Evolutionary conservation across 1,140 invertebrate species (phyloP).

Genomic region (Brachionus koreanus): DNA sequence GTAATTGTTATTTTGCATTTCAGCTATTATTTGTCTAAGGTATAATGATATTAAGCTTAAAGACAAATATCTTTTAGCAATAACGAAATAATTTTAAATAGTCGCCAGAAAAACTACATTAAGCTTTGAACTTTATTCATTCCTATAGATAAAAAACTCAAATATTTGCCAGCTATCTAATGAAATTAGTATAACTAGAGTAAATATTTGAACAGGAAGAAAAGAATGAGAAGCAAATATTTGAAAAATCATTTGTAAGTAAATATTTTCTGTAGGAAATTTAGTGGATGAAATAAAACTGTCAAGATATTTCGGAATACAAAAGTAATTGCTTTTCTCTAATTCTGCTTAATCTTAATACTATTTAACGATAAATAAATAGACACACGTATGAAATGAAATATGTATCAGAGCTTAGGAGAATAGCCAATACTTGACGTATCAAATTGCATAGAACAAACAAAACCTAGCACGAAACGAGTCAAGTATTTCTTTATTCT

Average conservation of each 20-base stretch:
- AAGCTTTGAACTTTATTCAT: neutral
- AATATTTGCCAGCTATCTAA: conserved; percentile 21
- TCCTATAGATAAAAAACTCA: neutral
- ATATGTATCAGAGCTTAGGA: neutral
- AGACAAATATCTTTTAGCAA: neutral
- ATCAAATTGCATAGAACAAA: conserved; percentile 9
- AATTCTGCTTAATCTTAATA: neutral
- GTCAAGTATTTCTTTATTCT: conserved; percentile 1
- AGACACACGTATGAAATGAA: conserved; percentile 15
- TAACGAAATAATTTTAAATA: neutral
- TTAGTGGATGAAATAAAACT: neutral
- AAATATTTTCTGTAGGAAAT: conserved; percentile 11
- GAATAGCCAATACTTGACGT: neutral
- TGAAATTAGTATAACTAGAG: conserved; percentile 22
- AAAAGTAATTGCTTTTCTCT: conserved; percentile 3
- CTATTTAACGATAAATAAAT: neutral
- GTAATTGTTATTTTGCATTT: neutral
- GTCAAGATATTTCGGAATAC: neutral
- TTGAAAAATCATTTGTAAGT: neutral
- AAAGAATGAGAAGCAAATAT: conserved; percentile 37
- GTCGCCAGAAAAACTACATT: neutral
- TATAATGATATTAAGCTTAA: neutral
- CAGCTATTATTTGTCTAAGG: neutral
- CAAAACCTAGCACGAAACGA: neutral
- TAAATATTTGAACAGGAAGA: conserved; percentile 33